phyloP scores from a whole-genome alignment of 2,113 vertebrate species.

The Hepsetus odoe region DNA sequence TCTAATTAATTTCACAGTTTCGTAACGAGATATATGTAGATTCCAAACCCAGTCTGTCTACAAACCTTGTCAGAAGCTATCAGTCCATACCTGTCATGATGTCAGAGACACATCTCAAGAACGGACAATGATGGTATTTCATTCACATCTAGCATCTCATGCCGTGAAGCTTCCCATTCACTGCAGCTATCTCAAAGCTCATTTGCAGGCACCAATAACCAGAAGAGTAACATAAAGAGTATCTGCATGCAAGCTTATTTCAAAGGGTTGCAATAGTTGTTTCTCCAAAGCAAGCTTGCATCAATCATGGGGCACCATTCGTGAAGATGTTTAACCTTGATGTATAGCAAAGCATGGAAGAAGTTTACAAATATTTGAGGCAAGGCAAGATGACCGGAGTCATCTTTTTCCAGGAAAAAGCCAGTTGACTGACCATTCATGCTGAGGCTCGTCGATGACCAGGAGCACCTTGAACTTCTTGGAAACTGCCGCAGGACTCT shows the following conservation, averaged over 20 bases:
- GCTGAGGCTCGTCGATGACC: conserved; percentile 90
- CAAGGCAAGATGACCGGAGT: background rate
- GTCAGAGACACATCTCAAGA: background rate
- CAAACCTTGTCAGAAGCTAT: background rate
- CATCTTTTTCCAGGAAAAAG: background rate
- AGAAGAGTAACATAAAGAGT: background rate
- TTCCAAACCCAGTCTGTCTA: background rate
- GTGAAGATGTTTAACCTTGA: conserved; percentile 23
- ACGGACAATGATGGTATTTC: background rate
- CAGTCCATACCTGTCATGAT: background rate
- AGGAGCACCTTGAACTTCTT: conserved; percentile 92
- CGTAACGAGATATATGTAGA: background rate
- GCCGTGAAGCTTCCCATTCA: background rate
- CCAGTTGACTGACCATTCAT: conserved; percentile 87
- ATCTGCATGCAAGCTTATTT: no score
- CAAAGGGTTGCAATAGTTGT: no score
- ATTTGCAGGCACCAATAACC: background rate
- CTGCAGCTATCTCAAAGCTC: background rate
- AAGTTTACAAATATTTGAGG: background rate
- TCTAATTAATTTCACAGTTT: background rate
- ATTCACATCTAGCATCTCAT: background rate
- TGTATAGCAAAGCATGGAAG: conserved; percentile 1
- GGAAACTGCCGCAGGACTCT: conserved; percentile 66
- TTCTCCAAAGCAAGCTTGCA: no score
- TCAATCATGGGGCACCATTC: no score